Conservation (phyloP, 2,113 vertebrate species). For the Corythoichthys intestinalis region DNA sequence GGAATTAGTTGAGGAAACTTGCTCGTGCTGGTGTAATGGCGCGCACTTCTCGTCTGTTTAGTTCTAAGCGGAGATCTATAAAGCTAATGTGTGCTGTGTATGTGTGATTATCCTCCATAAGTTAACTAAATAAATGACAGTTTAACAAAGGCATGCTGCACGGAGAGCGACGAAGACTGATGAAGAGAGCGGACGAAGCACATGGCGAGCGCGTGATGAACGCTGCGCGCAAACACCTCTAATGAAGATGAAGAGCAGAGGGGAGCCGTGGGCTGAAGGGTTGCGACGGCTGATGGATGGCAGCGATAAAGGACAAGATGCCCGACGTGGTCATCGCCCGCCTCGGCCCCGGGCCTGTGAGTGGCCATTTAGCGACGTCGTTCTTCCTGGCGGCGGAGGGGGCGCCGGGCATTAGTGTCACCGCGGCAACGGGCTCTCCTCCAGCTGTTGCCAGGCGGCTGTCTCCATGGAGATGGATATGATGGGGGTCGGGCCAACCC, state of each 20-base stretch:
- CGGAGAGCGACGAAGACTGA: conserved; percentile 16
- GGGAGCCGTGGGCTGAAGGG: conserved; percentile 34
- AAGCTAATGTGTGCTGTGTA: conserved; percentile 19
- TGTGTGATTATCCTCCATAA: conserved; percentile 27
- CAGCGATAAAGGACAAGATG: conserved; percentile 37
- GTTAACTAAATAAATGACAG: conserved; percentile 19
- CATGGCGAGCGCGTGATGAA: conserved; percentile 30
- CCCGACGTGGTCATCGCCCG: conserved; percentile 32
- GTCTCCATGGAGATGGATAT: conserved; percentile 77
- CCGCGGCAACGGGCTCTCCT: conserved; percentile 65
- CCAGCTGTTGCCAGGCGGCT: conserved; percentile 78
- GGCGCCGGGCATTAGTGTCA: conserved; percentile 48
- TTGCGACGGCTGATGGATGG: conserved; percentile 42
- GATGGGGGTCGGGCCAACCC: conserved; percentile 32
- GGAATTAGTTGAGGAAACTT: conserved; percentile 20
- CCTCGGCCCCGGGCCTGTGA: conserved; percentile 14
- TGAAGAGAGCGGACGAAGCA: conserved; percentile 21
- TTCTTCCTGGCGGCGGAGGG: conserved; percentile 21
- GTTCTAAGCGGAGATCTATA: conserved; percentile 28
- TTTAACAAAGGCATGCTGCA: neutral
- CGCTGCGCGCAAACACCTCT: conserved; percentile 41
- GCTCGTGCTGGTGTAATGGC: conserved; percentile 18
- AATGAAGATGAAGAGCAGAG: conserved; percentile 57
- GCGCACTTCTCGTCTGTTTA: conserved; percentile 5
- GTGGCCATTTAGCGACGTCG: conserved; percentile 55